These are phyloP conservation scores for Xylocopa sonorina DNA, from an alignment of 1,140 invertebrate species.

Conservation along the genomic window DNA sequence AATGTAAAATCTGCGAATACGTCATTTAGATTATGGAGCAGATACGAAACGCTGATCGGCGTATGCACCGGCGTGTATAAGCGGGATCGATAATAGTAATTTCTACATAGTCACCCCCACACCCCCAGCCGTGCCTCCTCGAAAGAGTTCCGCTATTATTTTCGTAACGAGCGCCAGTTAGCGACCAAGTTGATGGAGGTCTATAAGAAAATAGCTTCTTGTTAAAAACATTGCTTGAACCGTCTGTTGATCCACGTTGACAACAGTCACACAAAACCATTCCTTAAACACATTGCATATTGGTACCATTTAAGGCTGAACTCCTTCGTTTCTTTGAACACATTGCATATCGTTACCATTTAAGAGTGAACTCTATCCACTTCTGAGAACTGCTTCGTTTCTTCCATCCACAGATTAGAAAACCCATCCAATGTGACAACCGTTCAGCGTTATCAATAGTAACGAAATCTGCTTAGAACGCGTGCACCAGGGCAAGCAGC, in stretches of 20 bases:
- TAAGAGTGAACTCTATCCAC: too few species aligned
- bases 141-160: constrained; percentile 26
- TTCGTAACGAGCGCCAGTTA: constrained; percentile 26
- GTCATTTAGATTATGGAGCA: constrained; percentile 48
- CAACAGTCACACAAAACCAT: too few species aligned
- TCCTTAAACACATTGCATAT: too few species aligned
- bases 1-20: constrained; percentile 51
- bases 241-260: too few species aligned
- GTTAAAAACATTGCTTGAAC: background rate
- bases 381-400: too few species aligned
- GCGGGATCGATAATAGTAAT: constrained; percentile 47
- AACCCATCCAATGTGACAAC: too few species aligned
- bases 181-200: background rate
- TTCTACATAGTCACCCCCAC: constrained; percentile 32
- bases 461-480: constrained; percentile 33
- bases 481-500: constrained; percentile 11
- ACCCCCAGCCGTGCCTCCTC: background rate
- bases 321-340: too few species aligned
- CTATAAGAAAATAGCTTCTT: constrained; percentile 1
- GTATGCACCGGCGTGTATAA: constrained; percentile 18
- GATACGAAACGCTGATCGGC: constrained; percentile 47
- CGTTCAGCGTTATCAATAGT: background rate
- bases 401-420: too few species aligned
- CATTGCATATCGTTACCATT: too few species aligned
- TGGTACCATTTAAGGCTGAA: too few species aligned